Base-by-base conservation (phyloP, 1,140 invertebrate species). In the Cyclina sinensis region DNA sequence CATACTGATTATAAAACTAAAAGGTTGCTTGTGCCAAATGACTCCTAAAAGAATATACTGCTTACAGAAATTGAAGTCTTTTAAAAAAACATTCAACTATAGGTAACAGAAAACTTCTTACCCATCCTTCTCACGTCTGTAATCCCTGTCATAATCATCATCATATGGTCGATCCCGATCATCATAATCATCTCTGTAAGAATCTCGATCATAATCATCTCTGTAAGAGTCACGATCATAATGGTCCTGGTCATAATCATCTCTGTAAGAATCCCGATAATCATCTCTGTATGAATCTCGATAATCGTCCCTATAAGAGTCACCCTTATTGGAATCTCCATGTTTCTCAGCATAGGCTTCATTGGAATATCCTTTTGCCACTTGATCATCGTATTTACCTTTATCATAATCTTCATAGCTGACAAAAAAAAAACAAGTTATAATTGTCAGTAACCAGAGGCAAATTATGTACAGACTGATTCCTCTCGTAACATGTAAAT, bases 91-190 rank as follows among this genome's bases (percentile, higher is more conserved):
- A n/a, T n/a, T n/a, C n/a, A n/a, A n/a, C n/a, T n/a, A n/a, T n/a
- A n/a, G n/a, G n/a, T n/a, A n/a, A 68, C 11, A 11, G 3, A 32
- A 43, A 43, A 43, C 5, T 14, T 43, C 0, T 37, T 81, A 62
- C 79, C 51, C 46, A 9, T 39, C 48, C 24, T 43, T 65, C n/a
- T 81, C 51, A 16, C 21, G 46, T 57, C 24, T 81, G 59, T 81
- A 54, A 46, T 59, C 39, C 21, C 16, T 32, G 7, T 32, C 80
- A 48, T 37, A 46, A 68, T 16, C 57, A 37, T 83, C 62, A 18
- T 83, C 62, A 83, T 83, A 59, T 2, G 30, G 51, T 12, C 54
- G 59, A 48, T 83, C 82, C 18, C 43, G 21, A 84, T 84, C 82
- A 30, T 82, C 59, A 74, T 84, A 84, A 14, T 83, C 80, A 48